Base-by-base conservation (phyloP, 2,797 vertebrate species). In the Falco peregrinus region DNA sequence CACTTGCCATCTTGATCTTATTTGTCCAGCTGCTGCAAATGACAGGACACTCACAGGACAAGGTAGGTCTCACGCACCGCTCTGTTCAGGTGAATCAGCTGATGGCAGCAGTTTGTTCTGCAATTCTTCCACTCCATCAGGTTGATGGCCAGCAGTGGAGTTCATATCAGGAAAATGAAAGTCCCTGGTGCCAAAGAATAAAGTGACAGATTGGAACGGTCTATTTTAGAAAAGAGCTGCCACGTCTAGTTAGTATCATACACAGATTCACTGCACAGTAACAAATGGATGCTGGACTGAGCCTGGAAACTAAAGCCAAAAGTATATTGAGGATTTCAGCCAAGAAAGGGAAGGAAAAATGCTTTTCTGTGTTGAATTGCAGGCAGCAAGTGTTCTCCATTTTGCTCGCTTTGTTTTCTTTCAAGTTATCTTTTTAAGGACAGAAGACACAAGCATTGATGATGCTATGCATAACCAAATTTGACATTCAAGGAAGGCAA, bases 181-280 rank as follows among this genome's bases (percentile, higher is more conserved):
- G 79, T 51, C 84, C 81, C 50, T n/a, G 10, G 31, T 93, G 93
- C 94, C 95, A 94, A 84, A 67, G 54, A 94, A 84, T 69, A 73
- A 91, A 96, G 82, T 5, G 90, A 87, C 92, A 96, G 96, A 96
- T 94, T 97, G 94, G 89, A 80, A 83, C 8, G 29, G 81, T 85
- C 93, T 96, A 88, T 96, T 97, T 95, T 76, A 91, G 95, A 94
- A 75, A 83, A 94, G 89, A 91, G 65, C 93, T 97, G 93, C 95
- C 93, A 88, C 6, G 5, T 93, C 84, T 87, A 86, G 84, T 97
- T 94, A 97, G 63, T 50, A 16, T 96, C 89, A 96, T 50, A 88
- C 47, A 75, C 53, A 91, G 79, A 91, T 53, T 91, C 16, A 2
- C 73, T 85, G 92, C 69, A 63, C 51, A 56, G 69, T 69, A 91